Base-by-base conservation (phyloP, 1,140 invertebrate species). In the Bombus difficillimus region DNA sequence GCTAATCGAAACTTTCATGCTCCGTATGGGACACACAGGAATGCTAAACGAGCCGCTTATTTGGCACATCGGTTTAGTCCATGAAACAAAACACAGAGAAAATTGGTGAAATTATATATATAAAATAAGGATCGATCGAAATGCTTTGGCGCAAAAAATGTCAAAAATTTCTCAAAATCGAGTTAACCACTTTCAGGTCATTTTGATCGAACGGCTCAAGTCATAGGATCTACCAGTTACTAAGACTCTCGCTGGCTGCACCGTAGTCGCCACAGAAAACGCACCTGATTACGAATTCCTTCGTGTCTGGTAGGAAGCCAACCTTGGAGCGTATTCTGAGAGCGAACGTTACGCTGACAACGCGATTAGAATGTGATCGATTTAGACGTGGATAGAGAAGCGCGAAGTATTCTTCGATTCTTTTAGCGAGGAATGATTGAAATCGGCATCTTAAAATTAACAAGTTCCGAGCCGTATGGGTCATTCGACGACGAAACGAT, bases 291-390 rank as follows among this genome's bases (percentile, higher is more conserved):
- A 41, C 10, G n/a, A 69, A 69, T 78, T 78, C 47, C 47, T 69
- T 68, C 28, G 41, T 53, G 59, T 53, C 41, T 47, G 81, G 43
- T 77, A 77, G 53, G 62, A 68, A 77, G 77, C 73, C 43, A 83
- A 34, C 43, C 57, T 66, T 83, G 73, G 22, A 68, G 62, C 34
- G 22, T n/a, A 18, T 25, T 32, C 32, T 22, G 13, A 28, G 15
- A 79, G 12, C 12, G 22, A 62, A 66, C 28, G 18, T 66, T 32
- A 66, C 34, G 32, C 15, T 13, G 12, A 32, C 53, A 18, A 75
- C 6, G 22, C 32, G 47, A 22, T n/a, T 41, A 5, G 32, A 25
- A 53, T 25, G 12, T 8, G 34, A 28, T 25, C 32, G 18, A 25
- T 59, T 9, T 47, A n/a, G 4, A 28, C 12, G 13, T 32, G 12